These are phyloP conservation scores for Tricholaema leucomelas DNA, from an alignment of 2,113 vertebrate genomes.

Conservation along the genomic window DNA sequence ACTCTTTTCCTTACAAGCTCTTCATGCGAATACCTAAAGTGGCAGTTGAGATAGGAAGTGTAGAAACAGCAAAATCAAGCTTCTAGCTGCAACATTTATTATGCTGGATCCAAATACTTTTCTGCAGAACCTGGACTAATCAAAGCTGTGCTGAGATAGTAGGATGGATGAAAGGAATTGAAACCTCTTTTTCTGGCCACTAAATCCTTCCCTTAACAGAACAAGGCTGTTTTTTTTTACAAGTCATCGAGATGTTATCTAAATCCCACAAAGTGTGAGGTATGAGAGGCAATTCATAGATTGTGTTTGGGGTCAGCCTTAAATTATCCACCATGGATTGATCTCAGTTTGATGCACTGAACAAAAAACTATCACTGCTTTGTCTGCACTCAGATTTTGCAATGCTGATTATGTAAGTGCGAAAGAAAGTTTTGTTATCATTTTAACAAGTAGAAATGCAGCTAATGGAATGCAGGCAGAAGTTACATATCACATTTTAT, in stretches of 20 bases:
- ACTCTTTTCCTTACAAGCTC: background rate
- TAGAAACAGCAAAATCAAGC: background rate
- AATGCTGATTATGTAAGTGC: background rate
- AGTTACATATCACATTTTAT: background rate
- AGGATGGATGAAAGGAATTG: constrained; percentile 9
- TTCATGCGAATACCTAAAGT: background rate
- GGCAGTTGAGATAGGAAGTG: background rate
- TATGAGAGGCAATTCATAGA: background rate
- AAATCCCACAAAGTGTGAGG: background rate
- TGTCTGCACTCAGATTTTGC: background rate
- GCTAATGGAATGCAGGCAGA: background rate
- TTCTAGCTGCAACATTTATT: background rate
- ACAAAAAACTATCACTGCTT: background rate
- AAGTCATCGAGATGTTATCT: constrained; percentile 7
- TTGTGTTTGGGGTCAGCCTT: background rate
- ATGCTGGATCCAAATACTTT: background rate
- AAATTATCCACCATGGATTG: background rate
- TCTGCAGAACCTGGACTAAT: background rate
- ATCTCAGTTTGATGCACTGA: background rate
- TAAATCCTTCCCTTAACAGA: constrained; percentile 17
- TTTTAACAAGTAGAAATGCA: background rate
- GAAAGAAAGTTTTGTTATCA: background rate
- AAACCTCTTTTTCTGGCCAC: background rate
- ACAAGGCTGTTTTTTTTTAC: background rate
- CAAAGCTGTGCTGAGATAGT: background rate